phyloP scores from a whole-genome alignment of 2,797 vertebrate species.

The Eremophila alpestris region DNA sequence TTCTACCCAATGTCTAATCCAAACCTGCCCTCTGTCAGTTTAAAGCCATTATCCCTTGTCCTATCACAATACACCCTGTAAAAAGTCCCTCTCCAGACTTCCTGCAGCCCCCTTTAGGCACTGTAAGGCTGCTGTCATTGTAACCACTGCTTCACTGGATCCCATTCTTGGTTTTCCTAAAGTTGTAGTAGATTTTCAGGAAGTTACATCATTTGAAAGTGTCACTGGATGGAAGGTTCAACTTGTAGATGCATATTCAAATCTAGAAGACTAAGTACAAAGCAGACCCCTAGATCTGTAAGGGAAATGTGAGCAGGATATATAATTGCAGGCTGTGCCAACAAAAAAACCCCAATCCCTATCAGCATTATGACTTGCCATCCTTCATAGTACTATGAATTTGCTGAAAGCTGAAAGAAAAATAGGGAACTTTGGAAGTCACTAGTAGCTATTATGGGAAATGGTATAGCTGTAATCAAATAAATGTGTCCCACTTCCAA shows the following conservation, averaged over 20 bases:
- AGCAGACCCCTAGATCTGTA: neutral
- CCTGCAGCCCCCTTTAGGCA: neutral
- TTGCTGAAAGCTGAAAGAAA: neutral
- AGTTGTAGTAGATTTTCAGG: neutral
- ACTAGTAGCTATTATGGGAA: neutral
- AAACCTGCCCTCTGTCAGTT: neutral
- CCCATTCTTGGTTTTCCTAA: neutral
- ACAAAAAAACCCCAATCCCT: neutral
- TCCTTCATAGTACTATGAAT: neutral
- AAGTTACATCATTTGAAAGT: neutral
- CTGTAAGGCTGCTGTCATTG: neutral
- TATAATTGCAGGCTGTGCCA: neutral
- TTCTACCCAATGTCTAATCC: neutral
- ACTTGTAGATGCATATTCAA: neutral
- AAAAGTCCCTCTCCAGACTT: neutral
- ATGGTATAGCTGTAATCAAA: neutral
- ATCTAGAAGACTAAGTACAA: neutral
- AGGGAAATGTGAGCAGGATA: neutral
- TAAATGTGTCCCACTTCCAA: neutral
- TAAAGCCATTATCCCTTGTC: neutral
- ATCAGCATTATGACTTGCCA: neutral
- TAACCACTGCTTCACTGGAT: neutral
- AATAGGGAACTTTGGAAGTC: neutral
- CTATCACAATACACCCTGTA: neutral
- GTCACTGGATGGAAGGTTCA: neutral